Evolutionary conservation across 2,888 invertebrate genomes (phyloP), one percentile per base, ranked within the genome.

Genomic region (Abrostola triplasia): DNA sequence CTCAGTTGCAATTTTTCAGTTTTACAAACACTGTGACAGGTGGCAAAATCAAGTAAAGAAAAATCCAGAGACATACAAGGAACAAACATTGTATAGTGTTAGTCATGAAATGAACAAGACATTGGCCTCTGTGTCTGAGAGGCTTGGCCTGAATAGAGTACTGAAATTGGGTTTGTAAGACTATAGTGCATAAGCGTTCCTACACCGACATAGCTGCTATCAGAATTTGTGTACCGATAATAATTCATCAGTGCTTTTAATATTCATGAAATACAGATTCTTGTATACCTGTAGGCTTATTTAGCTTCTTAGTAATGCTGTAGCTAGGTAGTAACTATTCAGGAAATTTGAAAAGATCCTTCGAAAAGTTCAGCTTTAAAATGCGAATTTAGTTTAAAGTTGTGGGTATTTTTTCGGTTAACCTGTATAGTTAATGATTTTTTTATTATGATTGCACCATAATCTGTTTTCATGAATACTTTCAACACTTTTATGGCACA

Each of bases 21-120:
- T 97, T 95, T 97, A 97, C 93, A 97, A 97, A 94, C 93, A 95
- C 77, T 97, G 97, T 93, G 91, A 95, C 81, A 96, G 95, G 86
- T 97, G 97, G 97, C 94, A 92, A 88, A 92, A 90, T 83, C 95
- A 96, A 90, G 96, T 97, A 73, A 96, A 97, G 88, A 95, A 96
- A 86, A 97, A 97, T 91, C 95, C 96, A 62, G 90, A 91, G 60
- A 95, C 96, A 59, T 94, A 95, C 82, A 86, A 86, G 81, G 96
- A 97, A 88, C 91, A 92, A 81, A 88, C 87, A 47, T 88, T 93
- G 79, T 97, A 96, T 89, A 88, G 92, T 56, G 84, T 90, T 55
- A 95, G 96, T 81, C 80, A 88, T 63, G 90, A 95, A 82, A 96
- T 97, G 94, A 90, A 92, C 69, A 87, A 94, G 48, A 95, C 96